phyloP scores from a whole-genome alignment of 1,140 invertebrate genomes.

The Tetranychus cinnabarinus region DNA sequence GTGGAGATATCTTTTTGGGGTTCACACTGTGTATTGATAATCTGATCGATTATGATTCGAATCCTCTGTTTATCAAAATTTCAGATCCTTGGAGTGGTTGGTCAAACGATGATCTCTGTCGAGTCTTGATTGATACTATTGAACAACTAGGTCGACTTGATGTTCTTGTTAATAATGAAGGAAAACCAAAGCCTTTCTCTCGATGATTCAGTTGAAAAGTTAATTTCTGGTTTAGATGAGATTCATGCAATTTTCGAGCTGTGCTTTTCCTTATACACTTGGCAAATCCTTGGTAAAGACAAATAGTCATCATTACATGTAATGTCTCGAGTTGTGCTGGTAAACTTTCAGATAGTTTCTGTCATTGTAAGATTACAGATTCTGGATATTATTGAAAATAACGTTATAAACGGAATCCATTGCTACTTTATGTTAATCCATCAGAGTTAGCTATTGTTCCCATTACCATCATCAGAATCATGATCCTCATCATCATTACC shows the following conservation, averaged over 20 bases:
- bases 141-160: constrained; percentile 40
- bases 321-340: constrained; percentile 72
- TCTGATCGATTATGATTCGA: too few species aligned
- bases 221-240: not conserved
- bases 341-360: constrained; percentile 33
- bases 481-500: too few species aligned
- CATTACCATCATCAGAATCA: too few species aligned
- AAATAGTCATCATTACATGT: constrained; percentile 50
- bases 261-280: constrained; percentile 36
- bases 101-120: constrained; percentile 12
- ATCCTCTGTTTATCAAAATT: too few species aligned
- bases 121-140: constrained; percentile 16
- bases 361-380: too few species aligned
- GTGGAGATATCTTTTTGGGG: too few species aligned
- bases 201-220: not conserved
- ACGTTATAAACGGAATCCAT: too few species aligned
- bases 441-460: too few species aligned
- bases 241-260: constrained; percentile 1
- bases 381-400: too few species aligned
- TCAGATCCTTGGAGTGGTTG: not conserved
- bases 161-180: constrained; percentile 65
- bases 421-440: too few species aligned
- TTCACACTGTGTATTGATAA: too few species aligned
- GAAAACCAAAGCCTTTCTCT: constrained; percentile 25
- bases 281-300: constrained; percentile 50